Conservation (phyloP, 2,888 invertebrate species). For the Nycteola revayana region DNA sequence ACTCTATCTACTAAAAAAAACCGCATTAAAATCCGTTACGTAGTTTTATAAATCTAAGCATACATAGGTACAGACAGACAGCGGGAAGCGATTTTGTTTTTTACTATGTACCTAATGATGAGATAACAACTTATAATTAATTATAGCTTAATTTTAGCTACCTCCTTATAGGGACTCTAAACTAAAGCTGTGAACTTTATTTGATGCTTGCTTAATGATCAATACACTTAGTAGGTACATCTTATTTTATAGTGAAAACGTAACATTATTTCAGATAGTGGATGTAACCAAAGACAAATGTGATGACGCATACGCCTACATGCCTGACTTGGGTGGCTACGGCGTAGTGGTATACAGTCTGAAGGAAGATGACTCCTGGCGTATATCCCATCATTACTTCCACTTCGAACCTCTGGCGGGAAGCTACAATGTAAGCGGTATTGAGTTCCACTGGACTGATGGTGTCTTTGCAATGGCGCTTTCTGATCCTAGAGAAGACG, state of each 20-base stretch:
- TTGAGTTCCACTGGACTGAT: slow-evolving; percentile 93
- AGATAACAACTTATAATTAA: no score
- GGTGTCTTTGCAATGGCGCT: slow-evolving; percentile 90
- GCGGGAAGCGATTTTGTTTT: no score
- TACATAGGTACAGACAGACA: no score
- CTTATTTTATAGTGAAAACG: no score
- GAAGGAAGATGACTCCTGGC: slow-evolving; percentile 88
- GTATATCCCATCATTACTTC: slow-evolving; percentile 91
- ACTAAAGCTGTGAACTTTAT: neutral
- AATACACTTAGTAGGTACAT: no score
- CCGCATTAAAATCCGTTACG: no score
- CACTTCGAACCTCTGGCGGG: slow-evolving; percentile 91
- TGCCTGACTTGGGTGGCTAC: slow-evolving; percentile 89
- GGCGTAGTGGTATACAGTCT: slow-evolving; percentile 90
- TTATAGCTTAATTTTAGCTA: no score
- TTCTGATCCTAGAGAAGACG: slow-evolving; percentile 81
- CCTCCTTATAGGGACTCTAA: no score
- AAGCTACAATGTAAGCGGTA: slow-evolving; percentile 88
- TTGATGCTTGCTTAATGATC: neutral
- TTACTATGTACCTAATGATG: no score
- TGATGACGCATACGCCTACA: slow-evolving; percentile 88
- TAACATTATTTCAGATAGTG: slow-evolving; percentile 81
- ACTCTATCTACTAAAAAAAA: no score
- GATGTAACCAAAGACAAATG: slow-evolving; percentile 87
- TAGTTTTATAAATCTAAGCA: no score